A percentile compares a stretch with the other conserved stretches of the same genome.
These are phyloP conservation scores for Cydia fagiglandana DNA, from an alignment of 1,140 invertebrate genomes.

Conservation along the genomic window DNA sequence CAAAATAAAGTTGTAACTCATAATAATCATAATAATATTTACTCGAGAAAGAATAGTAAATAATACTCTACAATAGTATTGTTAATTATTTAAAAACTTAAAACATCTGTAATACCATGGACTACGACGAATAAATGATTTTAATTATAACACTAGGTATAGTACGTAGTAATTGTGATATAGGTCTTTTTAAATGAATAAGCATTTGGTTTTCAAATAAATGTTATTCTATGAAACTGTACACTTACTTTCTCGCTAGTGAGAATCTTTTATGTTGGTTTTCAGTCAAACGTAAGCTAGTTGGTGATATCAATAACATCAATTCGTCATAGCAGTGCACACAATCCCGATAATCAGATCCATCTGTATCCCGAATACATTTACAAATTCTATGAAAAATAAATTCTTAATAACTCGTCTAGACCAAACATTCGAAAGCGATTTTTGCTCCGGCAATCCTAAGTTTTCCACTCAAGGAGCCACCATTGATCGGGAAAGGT, in stretches of 20 bases:
- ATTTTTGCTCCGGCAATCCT: slow-evolving; percentile 61
- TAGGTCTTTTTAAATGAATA: no score
- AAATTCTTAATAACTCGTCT: slow-evolving; percentile 75
- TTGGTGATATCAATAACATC: slow-evolving; percentile 9
- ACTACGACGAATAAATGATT: no score
- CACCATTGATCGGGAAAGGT: slow-evolving; percentile 56
- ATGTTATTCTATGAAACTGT: neutral
- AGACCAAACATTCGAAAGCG: slow-evolving; percentile 66
- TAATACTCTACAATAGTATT: no score
- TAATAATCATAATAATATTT: no score
- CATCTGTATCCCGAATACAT: slow-evolving; percentile 47
- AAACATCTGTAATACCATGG: no score
- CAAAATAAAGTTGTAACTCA: no score
- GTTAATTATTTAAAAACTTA: no score
- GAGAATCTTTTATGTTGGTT: neutral
- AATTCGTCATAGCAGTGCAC: neutral
- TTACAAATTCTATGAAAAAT: slow-evolving; percentile 63
- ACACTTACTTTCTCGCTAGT: neutral
- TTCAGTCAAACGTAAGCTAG: neutral
- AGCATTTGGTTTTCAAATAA: neutral
- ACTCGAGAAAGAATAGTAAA: no score
- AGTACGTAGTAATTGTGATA: no score
- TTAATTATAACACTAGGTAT: no score
- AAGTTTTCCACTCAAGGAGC: slow-evolving; percentile 65
- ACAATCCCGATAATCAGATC: slow-evolving; percentile 16